Conservation (phyloP, 1,140 invertebrate genomes). For the Pissodes strobi region DNA sequence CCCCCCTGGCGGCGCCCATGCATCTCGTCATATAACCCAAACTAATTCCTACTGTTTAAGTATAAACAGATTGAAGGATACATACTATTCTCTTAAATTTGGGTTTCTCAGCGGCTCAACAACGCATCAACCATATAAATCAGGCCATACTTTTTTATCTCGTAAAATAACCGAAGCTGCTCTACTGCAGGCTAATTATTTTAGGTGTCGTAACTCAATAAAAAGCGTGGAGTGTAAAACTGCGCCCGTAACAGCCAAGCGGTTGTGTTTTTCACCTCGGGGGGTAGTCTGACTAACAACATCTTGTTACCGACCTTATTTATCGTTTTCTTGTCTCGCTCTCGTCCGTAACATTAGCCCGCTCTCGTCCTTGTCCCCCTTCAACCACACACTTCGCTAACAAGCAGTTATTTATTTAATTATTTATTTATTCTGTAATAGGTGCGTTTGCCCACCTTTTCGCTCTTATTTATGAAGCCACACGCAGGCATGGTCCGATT, state of each 20-base stretch:
- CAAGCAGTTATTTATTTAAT: conserved; percentile 58
- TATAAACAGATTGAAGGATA: no score
- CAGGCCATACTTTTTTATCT: no score
- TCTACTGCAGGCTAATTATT: conserved; percentile 32
- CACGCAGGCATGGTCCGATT: conserved; percentile 53
- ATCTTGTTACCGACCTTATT: conserved; percentile 56
- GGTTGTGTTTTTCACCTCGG: conserved; percentile 52
- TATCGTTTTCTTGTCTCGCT: conserved; percentile 48
- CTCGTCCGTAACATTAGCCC: conserved; percentile 34
- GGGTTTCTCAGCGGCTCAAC: no score
- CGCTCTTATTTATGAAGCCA: conserved; percentile 55
- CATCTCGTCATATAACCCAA: no score
- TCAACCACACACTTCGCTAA: conserved; percentile 56
- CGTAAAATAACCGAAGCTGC: not conserved
- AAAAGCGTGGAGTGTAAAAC: conserved; percentile 37
- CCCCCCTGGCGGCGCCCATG: no score
- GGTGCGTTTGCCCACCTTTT: conserved; percentile 55
- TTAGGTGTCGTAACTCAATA: conserved; percentile 39
- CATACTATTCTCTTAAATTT: no score
- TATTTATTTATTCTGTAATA: conserved; percentile 58
- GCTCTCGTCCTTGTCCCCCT: conserved; percentile 21
- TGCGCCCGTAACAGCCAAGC: conserved; percentile 26
- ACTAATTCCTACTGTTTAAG: no score
- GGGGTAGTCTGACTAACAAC: conserved; percentile 54
- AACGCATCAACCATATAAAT: no score